phyloP scores from a whole-genome alignment of 2,888 invertebrate genomes.

The Lasioglossum oenotherae region DNA sequence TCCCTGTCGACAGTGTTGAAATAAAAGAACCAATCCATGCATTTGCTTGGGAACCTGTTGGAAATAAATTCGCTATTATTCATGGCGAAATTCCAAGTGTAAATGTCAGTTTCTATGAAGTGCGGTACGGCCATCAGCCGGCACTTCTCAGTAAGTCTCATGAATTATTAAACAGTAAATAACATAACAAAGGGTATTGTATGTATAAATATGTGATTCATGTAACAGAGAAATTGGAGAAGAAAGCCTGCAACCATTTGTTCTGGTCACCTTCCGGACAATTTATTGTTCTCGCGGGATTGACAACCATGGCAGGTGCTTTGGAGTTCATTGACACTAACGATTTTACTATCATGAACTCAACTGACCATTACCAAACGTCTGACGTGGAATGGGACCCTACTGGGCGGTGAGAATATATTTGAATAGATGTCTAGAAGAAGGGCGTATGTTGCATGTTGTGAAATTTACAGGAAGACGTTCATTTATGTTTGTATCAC shows the following conservation, averaged over 20 bases:
- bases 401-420: slow-evolving; percentile 90
- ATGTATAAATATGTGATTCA: slow-evolving; percentile 8
- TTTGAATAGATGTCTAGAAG: slow-evolving; percentile 1
- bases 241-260: slow-evolving; percentile 94
- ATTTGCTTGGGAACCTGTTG: slow-evolving; percentile 99
- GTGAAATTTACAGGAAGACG: neutral
- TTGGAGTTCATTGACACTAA: slow-evolving; percentile 98
- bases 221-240: slow-evolving; percentile 87
- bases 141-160: slow-evolving; percentile 91
- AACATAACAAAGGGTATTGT: neutral
- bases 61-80: slow-evolving; percentile 98
- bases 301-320: slow-evolving; percentile 93
- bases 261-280: slow-evolving; percentile 99
- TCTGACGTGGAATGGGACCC: slow-evolving; percentile 99
- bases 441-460: neutral
- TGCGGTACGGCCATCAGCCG: slow-evolving; percentile 95
- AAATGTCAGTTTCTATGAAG: slow-evolving; percentile 96
- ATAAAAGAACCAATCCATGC: slow-evolving; percentile 96
- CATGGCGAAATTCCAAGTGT: slow-evolving; percentile 96
- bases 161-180: slow-evolving; percentile 18
- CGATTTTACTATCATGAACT: slow-evolving; percentile 97
- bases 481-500: neutral
- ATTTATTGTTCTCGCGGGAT: slow-evolving; percentile 96
- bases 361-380: slow-evolving; percentile 96
- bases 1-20: slow-evolving; percentile 98